phyloP scores from a whole-genome alignment of 2,888 invertebrate species.

The Marasmarcha lunaedactyla region DNA sequence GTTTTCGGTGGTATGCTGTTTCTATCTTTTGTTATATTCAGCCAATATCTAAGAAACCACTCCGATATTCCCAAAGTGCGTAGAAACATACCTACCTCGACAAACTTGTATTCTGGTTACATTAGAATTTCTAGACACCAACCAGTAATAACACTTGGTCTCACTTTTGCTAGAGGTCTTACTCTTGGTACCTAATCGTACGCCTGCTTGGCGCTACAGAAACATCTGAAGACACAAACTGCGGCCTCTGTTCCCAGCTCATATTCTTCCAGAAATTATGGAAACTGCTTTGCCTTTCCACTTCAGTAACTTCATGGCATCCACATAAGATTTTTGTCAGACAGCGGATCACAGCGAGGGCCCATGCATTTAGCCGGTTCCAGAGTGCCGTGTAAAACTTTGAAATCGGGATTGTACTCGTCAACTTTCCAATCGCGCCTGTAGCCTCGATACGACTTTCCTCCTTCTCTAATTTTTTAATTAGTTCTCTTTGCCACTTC shows the following conservation, averaged over 20 bases:
- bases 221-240: conserved; percentile 8
- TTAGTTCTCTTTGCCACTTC: conserved; percentile 5
- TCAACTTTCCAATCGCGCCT: too few species aligned
- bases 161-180: conserved; percentile 8
- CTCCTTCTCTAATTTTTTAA: conserved; percentile 3
- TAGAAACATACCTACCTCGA: conserved; percentile 6
- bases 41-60: conserved; percentile 4
- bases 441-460: too few species aligned
- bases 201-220: conserved; percentile 7
- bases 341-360: too few species aligned
- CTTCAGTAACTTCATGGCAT: too few species aligned
- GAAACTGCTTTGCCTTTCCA: conserved; percentile 4
- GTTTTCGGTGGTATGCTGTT: conserved; percentile 7
- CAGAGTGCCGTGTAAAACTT: too few species aligned
- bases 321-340: too few species aligned
- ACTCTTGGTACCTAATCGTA: conserved; percentile 8
- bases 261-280: conserved; percentile 8
- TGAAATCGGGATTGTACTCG: too few species aligned
- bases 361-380: too few species aligned
- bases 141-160: conserved; percentile 6
- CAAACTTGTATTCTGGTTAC: conserved; percentile 8
- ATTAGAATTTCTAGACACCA: conserved; percentile 6
- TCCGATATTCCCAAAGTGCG: conserved; percentile 4
- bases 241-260: conserved; percentile 10
- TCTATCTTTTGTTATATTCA: conserved; percentile 4